Evolutionary conservation across 2,797 vertebrate genomes (phyloP).

Genomic region (Lateolabrax maculatus): DNA sequence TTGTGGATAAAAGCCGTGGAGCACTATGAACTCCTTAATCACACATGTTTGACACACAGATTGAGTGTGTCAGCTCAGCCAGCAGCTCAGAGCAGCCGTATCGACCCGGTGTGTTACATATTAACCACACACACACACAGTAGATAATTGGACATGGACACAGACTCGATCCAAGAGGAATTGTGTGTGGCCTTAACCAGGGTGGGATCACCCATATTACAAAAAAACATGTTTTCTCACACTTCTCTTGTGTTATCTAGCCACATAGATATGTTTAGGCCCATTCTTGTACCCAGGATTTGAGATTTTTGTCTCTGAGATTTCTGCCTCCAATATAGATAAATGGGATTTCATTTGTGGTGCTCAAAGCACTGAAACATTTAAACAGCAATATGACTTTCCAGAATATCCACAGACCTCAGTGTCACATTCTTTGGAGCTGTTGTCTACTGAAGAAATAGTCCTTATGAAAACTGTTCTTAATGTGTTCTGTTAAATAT

Average conservation of each 20-base stretch:
- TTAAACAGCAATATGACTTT: background rate
- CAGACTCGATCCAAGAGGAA: constrained; percentile 31
- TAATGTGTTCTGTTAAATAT: background rate
- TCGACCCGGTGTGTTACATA: constrained; percentile 85
- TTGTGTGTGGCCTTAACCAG: constrained; percentile 41
- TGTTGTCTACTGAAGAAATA: background rate
- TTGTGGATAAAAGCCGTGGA: constrained; percentile 81
- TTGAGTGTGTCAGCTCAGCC: constrained; percentile 83
- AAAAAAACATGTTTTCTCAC: background rate
- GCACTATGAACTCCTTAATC: constrained; percentile 88
- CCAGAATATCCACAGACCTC: background rate
- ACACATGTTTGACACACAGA: constrained; percentile 88
- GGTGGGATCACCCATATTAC: background rate
- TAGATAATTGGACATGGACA: constrained; percentile 62
- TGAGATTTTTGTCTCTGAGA: background rate
- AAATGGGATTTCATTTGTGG: background rate
- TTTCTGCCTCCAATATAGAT: background rate
- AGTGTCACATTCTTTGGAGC: background rate
- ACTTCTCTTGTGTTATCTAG: background rate
- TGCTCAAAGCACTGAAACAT: background rate
- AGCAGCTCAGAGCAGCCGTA: constrained; percentile 78
- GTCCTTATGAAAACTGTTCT: background rate
- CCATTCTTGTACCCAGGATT: background rate
- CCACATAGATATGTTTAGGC: background rate
- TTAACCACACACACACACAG: constrained; percentile 81